Evolutionary conservation across 2,113 vertebrate genomes (phyloP).

Genomic region (Blennius ocellaris): DNA sequence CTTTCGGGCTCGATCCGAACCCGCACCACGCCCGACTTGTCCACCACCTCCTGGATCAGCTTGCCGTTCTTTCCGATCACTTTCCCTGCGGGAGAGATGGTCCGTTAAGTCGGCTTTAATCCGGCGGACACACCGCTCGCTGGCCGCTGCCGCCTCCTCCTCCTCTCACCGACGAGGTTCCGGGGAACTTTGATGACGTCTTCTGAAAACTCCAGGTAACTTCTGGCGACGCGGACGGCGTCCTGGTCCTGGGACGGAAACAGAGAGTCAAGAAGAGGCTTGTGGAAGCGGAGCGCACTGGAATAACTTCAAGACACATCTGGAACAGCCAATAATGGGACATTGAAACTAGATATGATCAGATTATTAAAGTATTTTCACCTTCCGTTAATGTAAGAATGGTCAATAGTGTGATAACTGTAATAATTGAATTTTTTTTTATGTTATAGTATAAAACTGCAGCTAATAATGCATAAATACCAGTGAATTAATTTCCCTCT

Average conservation of each 20-base stretch:
- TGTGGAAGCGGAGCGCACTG: not conserved
- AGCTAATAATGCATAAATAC: too few species aligned
- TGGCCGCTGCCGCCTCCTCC: too few species aligned
- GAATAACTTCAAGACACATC: too few species aligned
- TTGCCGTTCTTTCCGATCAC: constrained; percentile 99
- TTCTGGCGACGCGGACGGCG: constrained; percentile 94
- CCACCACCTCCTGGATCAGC: constrained; percentile 98
- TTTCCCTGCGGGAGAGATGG: constrained; percentile 84
- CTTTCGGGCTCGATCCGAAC: constrained; percentile 98
- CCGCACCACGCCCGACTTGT: constrained; percentile 97
- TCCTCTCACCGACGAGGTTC: constrained; percentile 94
- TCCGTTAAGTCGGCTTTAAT: not conserved
- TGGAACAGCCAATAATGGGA: too few species aligned
- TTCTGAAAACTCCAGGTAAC: constrained; percentile 97
- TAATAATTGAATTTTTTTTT: too few species aligned
- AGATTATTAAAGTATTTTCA: too few species aligned
- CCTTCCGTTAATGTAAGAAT: too few species aligned
- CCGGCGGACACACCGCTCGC: not conserved
- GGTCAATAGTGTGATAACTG: too few species aligned
- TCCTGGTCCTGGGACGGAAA: constrained; percentile 88
- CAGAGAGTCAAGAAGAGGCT: not conserved
- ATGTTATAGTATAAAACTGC: too few species aligned
- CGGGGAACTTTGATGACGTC: constrained; percentile 97
- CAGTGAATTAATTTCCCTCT: too few species aligned
- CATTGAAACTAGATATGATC: too few species aligned